Percentiles rank a stretch among this genome's conserved stretches.
These are phyloP conservation scores for Anadara kagoshimensis DNA, from an alignment of 1,140 invertebrate species.

Conservation along the genomic window DNA sequence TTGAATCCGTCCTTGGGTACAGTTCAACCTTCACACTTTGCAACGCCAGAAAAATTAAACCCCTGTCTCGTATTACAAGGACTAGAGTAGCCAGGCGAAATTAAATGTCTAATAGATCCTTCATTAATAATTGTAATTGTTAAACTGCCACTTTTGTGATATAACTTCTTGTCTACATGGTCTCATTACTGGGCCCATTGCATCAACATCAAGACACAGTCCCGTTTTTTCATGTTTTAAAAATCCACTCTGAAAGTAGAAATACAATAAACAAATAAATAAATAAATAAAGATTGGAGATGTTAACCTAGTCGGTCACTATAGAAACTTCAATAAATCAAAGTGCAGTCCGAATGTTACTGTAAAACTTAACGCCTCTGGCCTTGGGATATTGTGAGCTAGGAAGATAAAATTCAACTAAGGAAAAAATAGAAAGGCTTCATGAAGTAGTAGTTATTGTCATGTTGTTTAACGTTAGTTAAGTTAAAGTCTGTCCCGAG, in stretches of 20 bases:
- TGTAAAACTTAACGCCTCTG: not conserved
- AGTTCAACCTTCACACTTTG: too few species aligned
- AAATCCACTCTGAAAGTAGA: constrained; percentile 41
- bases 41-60: too few species aligned
- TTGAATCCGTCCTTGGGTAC: too few species aligned
- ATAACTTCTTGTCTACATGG: constrained; percentile 36
- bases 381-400: too few species aligned
- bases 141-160: constrained; percentile 59
- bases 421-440: too few species aligned
- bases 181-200: constrained; percentile 45
- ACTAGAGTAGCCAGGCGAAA: too few species aligned
- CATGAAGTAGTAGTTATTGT: too few species aligned
- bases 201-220: constrained; percentile 56
- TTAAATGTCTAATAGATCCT: not conserved
- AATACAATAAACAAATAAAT: not conserved
- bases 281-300: not conserved
- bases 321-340: not conserved
- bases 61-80: too few species aligned
- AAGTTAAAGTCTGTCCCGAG: too few species aligned
- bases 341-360: not conserved
- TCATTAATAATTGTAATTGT: constrained; percentile 36
- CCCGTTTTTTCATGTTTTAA: constrained; percentile 53
- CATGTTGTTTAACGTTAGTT: too few species aligned
- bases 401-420: too few species aligned
- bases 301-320: not conserved